Conservation (phyloP, 1,140 invertebrate genomes). For the Zaprionus capensis region DNA sequence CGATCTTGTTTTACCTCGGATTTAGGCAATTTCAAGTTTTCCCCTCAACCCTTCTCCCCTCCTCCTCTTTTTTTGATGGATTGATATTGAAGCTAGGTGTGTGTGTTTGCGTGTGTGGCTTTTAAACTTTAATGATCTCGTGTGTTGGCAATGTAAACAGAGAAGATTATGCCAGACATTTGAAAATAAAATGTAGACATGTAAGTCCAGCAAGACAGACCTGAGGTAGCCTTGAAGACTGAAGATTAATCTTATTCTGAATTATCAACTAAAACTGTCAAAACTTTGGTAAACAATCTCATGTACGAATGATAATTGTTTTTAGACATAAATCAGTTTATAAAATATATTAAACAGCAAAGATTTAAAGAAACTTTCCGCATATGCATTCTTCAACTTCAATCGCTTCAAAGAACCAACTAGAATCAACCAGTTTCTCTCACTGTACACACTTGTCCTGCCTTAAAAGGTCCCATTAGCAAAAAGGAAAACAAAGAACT, state of each 20-base stretch:
- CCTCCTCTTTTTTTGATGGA: constrained; percentile 57
- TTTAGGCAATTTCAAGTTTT: constrained; percentile 62
- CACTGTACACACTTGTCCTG: constrained; percentile 63
- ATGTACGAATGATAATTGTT: neutral
- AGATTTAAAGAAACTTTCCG: too few relatives aligned
- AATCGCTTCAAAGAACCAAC: neutral
- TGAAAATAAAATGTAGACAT: constrained; percentile 28
- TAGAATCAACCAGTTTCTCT: constrained; percentile 20
- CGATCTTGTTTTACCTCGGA: constrained; percentile 71
- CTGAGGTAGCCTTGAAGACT: constrained; percentile 45
- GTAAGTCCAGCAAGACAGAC: constrained; percentile 42
- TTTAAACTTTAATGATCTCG: constrained; percentile 59
- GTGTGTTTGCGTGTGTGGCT: constrained; percentile 36
- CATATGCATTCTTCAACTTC: too few relatives aligned
- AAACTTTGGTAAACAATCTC: neutral
- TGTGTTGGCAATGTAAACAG: constrained; percentile 49
- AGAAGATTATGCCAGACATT: constrained; percentile 40
- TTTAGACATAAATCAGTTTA: neutral
- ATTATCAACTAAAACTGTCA: constrained; percentile 10
- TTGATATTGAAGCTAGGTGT: constrained; percentile 62
- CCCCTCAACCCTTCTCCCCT: neutral
- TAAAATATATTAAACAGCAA: too few relatives aligned
- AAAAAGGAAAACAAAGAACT: constrained; percentile 38
- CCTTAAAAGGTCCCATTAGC: constrained; percentile 63
- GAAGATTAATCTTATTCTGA: constrained; percentile 7